Percentiles rank a stretch among this genome's conserved stretches.
Conservation (phyloP, 2,113 vertebrate genomes). For the Leptosomus discolor region DNA sequence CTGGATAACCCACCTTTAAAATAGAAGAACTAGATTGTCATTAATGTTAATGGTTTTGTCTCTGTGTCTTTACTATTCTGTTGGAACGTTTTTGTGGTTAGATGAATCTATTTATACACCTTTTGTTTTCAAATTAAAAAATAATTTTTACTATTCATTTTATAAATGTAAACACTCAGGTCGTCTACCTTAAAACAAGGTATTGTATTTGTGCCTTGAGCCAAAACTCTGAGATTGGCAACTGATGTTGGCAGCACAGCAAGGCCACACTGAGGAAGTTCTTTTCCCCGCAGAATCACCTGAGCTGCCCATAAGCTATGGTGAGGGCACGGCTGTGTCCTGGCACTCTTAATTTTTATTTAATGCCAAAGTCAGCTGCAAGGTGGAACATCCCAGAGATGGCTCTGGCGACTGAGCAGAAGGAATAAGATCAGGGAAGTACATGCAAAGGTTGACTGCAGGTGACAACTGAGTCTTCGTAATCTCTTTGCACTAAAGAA, state of each 20-base stretch:
- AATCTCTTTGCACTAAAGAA: not conserved
- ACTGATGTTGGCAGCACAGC: not conserved
- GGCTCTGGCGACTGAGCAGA: not conserved
- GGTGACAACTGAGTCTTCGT: not conserved
- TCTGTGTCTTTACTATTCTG: not conserved
- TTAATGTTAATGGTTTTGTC: constrained; percentile 36
- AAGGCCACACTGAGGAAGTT: not conserved
- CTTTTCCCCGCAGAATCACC: not conserved
- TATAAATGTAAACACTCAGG: not conserved
- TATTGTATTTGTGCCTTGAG: not conserved
- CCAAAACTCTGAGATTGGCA: not conserved
- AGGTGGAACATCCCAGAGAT: not conserved
- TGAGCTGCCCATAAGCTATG: not conserved
- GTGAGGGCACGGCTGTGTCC: not conserved
- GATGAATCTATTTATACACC: not conserved
- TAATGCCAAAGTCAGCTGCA: not conserved
- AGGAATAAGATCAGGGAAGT: not conserved
- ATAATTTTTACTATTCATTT: not conserved
- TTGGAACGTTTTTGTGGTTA: constrained; percentile 24
- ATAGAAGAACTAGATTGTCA: not conserved
- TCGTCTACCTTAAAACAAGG: not conserved
- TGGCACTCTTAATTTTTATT: not conserved
- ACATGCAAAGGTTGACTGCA: not conserved
- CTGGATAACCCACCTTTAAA: constrained; percentile 20
- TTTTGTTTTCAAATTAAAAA: constrained; percentile 13